phyloP scores from a whole-genome alignment of 2,797 vertebrate genomes.

The Alectoris magna region DNA sequence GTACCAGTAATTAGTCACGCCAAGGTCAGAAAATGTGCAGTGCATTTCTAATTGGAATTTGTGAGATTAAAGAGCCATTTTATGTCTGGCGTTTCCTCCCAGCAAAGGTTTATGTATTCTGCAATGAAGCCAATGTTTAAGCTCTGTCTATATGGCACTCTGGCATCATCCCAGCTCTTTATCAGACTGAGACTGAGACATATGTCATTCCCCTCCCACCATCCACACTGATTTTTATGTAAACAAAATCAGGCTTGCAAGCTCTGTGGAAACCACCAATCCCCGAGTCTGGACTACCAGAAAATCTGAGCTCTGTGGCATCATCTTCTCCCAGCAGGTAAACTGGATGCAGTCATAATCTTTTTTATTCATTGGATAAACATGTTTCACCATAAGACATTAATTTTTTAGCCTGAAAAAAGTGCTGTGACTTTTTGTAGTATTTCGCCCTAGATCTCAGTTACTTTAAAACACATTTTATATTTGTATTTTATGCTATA shows the following conservation, averaged over 20 bases:
- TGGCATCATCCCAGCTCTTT: slow-evolving; percentile 19
- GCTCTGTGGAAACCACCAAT: neutral
- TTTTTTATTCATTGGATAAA: neutral
- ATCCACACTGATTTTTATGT: neutral
- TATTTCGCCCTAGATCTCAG: neutral
- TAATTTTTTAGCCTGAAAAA: neutral
- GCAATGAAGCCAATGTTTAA: slow-evolving; percentile 14
- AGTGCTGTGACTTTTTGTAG: rapidly evolving
- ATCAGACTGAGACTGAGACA: neutral
- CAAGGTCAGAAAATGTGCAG: neutral
- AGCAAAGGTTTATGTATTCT: slow-evolving; percentile 48
- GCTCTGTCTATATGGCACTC: neutral
- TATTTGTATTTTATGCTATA: neutral
- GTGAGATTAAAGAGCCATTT: slow-evolving; percentile 40
- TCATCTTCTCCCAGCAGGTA: neutral
- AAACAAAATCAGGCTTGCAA: slow-evolving; percentile 14
- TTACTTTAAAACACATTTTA: neutral
- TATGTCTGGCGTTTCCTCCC: slow-evolving; percentile 40
- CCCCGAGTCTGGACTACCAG: neutral
- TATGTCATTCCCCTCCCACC: neutral
- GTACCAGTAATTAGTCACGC: slow-evolving; percentile 51
- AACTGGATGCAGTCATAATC: rapidly evolving
- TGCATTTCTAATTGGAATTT: slow-evolving; percentile 62
- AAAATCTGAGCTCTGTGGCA: neutral
- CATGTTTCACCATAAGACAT: neutral